These are phyloP conservation scores for Leucoptera coffeella DNA, from an alignment of 2,888 invertebrate species.

Conservation along the genomic window DNA sequence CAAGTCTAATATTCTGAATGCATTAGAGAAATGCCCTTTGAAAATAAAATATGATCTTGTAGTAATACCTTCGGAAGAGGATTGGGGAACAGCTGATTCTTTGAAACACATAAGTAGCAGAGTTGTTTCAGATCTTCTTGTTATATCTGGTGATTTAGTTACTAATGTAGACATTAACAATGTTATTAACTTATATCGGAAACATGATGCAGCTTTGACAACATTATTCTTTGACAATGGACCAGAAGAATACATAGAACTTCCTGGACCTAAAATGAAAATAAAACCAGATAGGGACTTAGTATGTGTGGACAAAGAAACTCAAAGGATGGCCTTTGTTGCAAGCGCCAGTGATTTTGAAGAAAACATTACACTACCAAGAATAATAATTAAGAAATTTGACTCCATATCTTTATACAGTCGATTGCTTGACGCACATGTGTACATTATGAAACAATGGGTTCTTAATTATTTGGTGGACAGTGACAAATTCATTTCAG, in stretches of 20 bases:
- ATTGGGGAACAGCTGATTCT: slow-evolving; percentile 91
- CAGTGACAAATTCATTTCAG: slow-evolving; percentile 54
- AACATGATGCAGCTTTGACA: slow-evolving; percentile 77
- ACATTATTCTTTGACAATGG: slow-evolving; percentile 71
- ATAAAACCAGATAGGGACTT: slow-evolving; percentile 81
- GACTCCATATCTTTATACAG: slow-evolving; percentile 70
- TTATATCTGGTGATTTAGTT: slow-evolving; percentile 88
- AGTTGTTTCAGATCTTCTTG: slow-evolving; percentile 75
- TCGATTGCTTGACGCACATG: slow-evolving; percentile 79
- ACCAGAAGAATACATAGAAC: slow-evolving; percentile 55
- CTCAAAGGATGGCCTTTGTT: slow-evolving; percentile 74
- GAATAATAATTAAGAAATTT: slow-evolving; percentile 69
- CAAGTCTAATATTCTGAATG: slow-evolving; percentile 65
- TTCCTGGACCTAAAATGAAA: slow-evolving; percentile 85
- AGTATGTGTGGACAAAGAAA: slow-evolving; percentile 76
- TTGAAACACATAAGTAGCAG: slow-evolving; percentile 74
- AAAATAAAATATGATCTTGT: slow-evolving; percentile 74
- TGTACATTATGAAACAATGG: slow-evolving; percentile 86
- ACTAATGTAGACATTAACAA: slow-evolving; percentile 76
- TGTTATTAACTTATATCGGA: slow-evolving; percentile 77
- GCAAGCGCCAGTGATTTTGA: slow-evolving; percentile 93
- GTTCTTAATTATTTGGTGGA: slow-evolving; percentile 70
- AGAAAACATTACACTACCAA: slow-evolving; percentile 66
- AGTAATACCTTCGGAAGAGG: slow-evolving; percentile 68
- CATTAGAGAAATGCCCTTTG: slow-evolving; percentile 66